Evolutionary conservation across 64 coral and sea anemone species (phyloP), one percentile per base, ranked within the genome.

Genomic region (Montipora sp.): DNA sequence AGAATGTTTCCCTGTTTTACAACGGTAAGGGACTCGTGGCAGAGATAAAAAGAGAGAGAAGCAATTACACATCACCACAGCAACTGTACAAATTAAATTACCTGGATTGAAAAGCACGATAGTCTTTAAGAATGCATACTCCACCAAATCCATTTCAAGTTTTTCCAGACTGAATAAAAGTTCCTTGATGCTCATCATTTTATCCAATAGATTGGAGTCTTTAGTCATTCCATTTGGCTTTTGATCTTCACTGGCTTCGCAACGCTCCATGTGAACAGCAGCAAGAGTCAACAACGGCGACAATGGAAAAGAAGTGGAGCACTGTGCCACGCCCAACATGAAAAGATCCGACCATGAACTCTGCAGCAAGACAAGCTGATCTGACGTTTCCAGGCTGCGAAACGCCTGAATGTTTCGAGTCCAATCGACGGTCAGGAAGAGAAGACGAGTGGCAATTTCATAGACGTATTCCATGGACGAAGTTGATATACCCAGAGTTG

Each of bases 401-500:
- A 99, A 99, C 5, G 79, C 83, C 19, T 78, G 92, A 20, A 95
- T 99, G 58, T 84, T 94, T 75, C 94, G 82, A 48, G 84, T 60
- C 98, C 98, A 99, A 63, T 99, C 98, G 23, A 99, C 86, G n/a
- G 98, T 96, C 3, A 94, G 79, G 49, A 99, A 99, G 36, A 99
- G 89, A 23, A 99, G 98, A 72, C 98, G 93, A 18, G 98, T 99
- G 61, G 98, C 98, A 49, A 99, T 87, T 82, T 99, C 98, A 80
- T 99, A 94, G 66, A 99, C 89, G 70, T 99, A 99, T 57, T 99
- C 98, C 98, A 99, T 99, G 44, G 98, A 96, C 48, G 94, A 70
- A 13, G 86, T 77, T 16, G 88, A 87, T 43, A 92, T 88, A 0
- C 89, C 89, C 36, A 97, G 69, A 11, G 92, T 93, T 70, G 95